Conservation (phyloP, 2,113 vertebrate genomes). For the Xiphophorus maculatus region DNA sequence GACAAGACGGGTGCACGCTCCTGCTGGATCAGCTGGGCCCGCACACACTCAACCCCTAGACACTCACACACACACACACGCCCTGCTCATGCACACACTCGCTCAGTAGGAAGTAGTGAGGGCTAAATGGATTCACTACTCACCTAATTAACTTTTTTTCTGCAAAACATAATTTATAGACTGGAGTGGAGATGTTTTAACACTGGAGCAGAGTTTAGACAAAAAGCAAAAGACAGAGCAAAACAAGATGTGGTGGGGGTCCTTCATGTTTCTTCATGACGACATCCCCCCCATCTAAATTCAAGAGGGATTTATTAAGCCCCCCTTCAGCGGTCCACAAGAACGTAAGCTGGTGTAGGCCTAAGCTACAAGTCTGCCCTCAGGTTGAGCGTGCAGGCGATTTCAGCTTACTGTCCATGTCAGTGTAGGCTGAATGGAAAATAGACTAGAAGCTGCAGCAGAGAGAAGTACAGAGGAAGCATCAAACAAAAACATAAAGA, state of each 20-base stretch:
- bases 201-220: constrained; percentile 72
- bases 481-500: constrained; percentile 50
- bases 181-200: constrained; percentile 74
- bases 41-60: constrained; percentile 22
- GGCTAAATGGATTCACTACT: constrained; percentile 74
- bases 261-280: constrained; percentile 73
- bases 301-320: constrained; percentile 49
- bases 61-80: constrained; percentile 24
- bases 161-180: constrained; percentile 80
- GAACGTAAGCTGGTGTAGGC: constrained; percentile 46
- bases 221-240: constrained; percentile 75
- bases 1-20: constrained; percentile 25
- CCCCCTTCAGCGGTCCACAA: constrained; percentile 60
- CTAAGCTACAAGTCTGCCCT: constrained; percentile 43
- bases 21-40: constrained; percentile 14
- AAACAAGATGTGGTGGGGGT: constrained; percentile 45
- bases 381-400: constrained; percentile 33
- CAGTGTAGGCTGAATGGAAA: constrained; percentile 20
- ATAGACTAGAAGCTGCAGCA: constrained; percentile 50
- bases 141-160: constrained; percentile 81
- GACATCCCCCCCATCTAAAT: constrained; percentile 68
- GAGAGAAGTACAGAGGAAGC: constrained; percentile 36
- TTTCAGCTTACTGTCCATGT: constrained; percentile 43
- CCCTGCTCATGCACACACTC: constrained; percentile 63
- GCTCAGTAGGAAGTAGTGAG: constrained; percentile 50